A percentile compares a stretch with the other conserved stretches of the same genome.
These are phyloP conservation scores for Latheticus oryzae DNA, from an alignment of 2,888 invertebrate species.

Conservation along the genomic window DNA sequence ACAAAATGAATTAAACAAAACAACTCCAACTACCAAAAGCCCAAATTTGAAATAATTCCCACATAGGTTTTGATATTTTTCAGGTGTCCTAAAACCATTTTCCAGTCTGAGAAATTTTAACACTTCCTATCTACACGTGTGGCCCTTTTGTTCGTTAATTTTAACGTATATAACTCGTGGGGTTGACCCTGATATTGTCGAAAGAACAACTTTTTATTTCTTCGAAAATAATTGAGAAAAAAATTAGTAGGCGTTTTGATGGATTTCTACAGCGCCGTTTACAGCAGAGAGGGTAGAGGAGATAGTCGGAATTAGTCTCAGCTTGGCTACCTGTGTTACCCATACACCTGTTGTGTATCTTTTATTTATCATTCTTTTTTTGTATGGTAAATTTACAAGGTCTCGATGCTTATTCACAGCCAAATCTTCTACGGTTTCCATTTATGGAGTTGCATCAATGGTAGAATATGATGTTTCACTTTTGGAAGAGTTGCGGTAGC, in stretches of 20 bases:
- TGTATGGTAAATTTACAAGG: conserved; percentile 24
- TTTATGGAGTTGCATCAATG: conserved; percentile 2
- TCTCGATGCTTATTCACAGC: conserved; percentile 4
- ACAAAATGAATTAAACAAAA: too few relatives aligned
- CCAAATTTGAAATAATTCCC: background rate
- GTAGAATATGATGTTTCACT: conserved; percentile 11
- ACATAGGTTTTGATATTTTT: background rate
- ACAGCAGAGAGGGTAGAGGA: conserved; percentile 7
- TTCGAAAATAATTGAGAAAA: too few relatives aligned
- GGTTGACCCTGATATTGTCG: too few relatives aligned
- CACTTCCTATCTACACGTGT: conserved; percentile 18
- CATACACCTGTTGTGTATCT: conserved; percentile 46
- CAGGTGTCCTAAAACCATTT: too few relatives aligned
- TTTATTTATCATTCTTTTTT: conserved; percentile 22
- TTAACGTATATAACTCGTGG: too few relatives aligned
- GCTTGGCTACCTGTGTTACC: conserved; percentile 52
- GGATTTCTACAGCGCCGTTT: conserved; percentile 8
- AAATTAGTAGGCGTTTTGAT: conserved; percentile 32
- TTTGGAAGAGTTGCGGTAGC: conserved; percentile 21
- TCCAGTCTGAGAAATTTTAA: conserved; percentile 11
- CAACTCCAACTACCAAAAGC: too few relatives aligned
- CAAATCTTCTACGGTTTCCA: conserved; percentile 1
- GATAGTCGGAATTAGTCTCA: conserved; percentile 45
- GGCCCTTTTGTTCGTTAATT: conserved; percentile 17
- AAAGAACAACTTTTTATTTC: too few relatives aligned